These are phyloP conservation scores for Alentia gelatinosa DNA, from an alignment of 2,888 invertebrate species.

Conservation along the genomic window DNA sequence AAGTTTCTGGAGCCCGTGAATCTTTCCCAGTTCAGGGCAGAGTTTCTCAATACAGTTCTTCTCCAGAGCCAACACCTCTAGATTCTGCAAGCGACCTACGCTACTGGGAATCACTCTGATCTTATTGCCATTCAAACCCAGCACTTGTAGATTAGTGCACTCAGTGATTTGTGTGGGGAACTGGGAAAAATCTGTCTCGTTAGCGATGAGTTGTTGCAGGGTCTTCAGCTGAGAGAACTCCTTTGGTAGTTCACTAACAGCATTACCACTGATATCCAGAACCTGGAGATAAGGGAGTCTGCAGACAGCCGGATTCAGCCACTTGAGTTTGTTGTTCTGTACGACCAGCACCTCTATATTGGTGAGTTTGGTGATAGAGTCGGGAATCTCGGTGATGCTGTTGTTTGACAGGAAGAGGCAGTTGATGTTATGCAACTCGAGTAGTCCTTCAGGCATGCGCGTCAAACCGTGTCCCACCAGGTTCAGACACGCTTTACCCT, in stretches of 20 bases:
- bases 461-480: neutral
- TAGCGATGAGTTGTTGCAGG: slow-evolving; percentile 70
- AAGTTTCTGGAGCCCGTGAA: slow-evolving; percentile 72
- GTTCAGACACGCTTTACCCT: slow-evolving; percentile 30
- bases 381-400: slow-evolving; percentile 55
- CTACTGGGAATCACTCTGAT: slow-evolving; percentile 71
- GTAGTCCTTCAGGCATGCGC: slow-evolving; percentile 1
- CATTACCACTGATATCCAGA: slow-evolving; percentile 74
- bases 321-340: slow-evolving; percentile 69
- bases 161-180: slow-evolving; percentile 72
- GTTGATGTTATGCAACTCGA: neutral
- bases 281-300: slow-evolving; percentile 68
- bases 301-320: slow-evolving; percentile 67
- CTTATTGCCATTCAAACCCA: slow-evolving; percentile 73
- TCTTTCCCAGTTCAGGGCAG: slow-evolving; percentile 72
- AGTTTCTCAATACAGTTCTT: slow-evolving; percentile 74
- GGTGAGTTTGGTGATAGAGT: slow-evolving; percentile 34
- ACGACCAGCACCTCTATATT: slow-evolving; percentile 66
- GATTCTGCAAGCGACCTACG: slow-evolving; percentile 69
- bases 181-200: slow-evolving; percentile 69
- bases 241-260: slow-evolving; percentile 69
- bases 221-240: slow-evolving; percentile 67
- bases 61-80: slow-evolving; percentile 73
- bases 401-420: slow-evolving; percentile 39
- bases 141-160: slow-evolving; percentile 66